phyloP scores from a whole-genome alignment of 2,797 vertebrate genomes.

The Onychomys arenicola region DNA sequence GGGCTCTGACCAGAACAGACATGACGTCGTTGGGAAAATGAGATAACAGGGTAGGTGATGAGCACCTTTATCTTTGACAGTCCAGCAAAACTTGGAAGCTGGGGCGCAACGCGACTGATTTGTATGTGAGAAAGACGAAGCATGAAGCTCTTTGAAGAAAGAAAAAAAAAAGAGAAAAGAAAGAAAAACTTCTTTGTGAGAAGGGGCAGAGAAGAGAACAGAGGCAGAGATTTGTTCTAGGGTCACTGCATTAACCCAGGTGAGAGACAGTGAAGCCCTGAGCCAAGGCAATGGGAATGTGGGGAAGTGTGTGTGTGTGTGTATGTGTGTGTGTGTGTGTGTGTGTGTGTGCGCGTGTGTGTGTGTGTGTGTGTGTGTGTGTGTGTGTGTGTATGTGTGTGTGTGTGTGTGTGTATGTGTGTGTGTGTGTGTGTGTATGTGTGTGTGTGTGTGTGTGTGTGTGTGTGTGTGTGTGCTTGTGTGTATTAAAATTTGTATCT shows the following conservation, averaged over 20 bases:
- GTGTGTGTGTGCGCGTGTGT: background rate
- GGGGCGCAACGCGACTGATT: background rate
- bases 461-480: too few species aligned
- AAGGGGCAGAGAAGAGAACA: background rate
- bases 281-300: background rate
- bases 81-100: background rate
- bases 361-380: too few species aligned
- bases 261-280: background rate
- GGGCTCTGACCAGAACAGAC: background rate
- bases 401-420: too few species aligned
- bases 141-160: background rate
- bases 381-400: background rate
- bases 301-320: background rate
- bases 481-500: background rate
- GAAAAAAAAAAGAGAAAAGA: background rate
- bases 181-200: background rate
- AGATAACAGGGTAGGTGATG: background rate
- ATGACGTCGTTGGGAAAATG: background rate
- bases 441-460: too few species aligned
- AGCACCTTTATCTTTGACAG: slow-evolving; percentile 35
- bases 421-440: background rate
- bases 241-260: background rate
- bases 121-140: background rate
- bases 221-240: background rate
- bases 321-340: too few species aligned